Evolutionary conservation across 2,797 vertebrate species (phyloP), one percentile per base, ranked within the genome.

Genomic region (Sebastes vulpes): DNA sequence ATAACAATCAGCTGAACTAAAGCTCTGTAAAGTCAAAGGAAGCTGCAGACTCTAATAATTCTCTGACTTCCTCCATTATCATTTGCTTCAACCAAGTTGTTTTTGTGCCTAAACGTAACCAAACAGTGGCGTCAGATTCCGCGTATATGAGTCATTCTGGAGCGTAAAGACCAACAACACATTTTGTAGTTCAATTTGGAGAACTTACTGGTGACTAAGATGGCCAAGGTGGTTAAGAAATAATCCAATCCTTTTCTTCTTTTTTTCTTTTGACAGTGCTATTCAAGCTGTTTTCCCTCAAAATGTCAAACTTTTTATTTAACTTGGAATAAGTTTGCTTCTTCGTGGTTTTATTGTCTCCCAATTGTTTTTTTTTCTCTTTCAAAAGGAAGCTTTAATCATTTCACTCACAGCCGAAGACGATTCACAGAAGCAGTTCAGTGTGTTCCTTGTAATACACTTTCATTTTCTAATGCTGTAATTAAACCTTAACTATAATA

Each of bases 401-500:
- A 71, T 70, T 72, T 70, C 1, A 31, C 78, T 65, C 35, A 20
- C 48, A 28, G 38, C 12, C 11, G 12, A 52, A 85, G 64, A 58
- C 25, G 3, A 68, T 80, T n/a, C 20, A 38, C 38, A 28, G 56
- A 72, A 83, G 42, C 14, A 3, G 16, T 67, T 9, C 70, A 75
- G 6, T 65, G 52, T 69, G 71, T 90, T 81, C 76, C 25, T 14
- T 65, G 53, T 53, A 46, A 85, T 81, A 77, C 63, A 38, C 66
- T 87, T 90, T 85, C 53, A 72, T 81, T 89, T 90, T 79, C 81
- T 73, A 91, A 86, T 70, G 86, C 89, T 77, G 83, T 89, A 93
- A 95, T 96, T 90, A 93, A 94, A 93, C 87, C 79, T 83, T 89
- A 92, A 94, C 93, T 89, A 85, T 81, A 88, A 91, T 71, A 91